Evolutionary conservation across 1,140 invertebrate species (phyloP).

Genomic region (Orchesella cincta): DNA sequence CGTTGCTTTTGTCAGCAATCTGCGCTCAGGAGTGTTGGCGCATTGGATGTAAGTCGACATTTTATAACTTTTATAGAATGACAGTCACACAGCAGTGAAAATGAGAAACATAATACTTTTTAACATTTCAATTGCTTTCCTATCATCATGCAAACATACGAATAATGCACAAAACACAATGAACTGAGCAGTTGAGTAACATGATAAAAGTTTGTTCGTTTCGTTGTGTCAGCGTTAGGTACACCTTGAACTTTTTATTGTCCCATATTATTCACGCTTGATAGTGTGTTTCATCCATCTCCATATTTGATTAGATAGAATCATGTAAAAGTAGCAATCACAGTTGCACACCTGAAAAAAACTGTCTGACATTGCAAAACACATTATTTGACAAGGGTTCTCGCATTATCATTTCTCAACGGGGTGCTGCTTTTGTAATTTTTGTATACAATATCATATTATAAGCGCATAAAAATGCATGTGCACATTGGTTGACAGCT

Average conservation of each 20-base stretch:
- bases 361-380: not conserved
- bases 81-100: not conserved
- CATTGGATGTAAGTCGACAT: conserved; percentile 15
- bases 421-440: not conserved
- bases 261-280: not conserved
- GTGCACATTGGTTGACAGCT: not conserved
- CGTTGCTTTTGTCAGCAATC: conserved; percentile 1
- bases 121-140: not conserved
- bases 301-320: not conserved
- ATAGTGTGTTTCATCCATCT: not conserved
- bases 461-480: not conserved
- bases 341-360: not conserved
- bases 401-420: conserved; percentile 1
- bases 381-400: conserved; percentile 2
- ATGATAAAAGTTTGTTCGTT: too few species aligned
- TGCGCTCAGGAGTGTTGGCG: not conserved
- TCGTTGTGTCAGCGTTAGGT: not conserved
- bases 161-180: not conserved
- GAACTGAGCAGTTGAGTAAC: too few species aligned
- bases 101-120: not conserved
- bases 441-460: too few species aligned
- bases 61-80: not conserved
- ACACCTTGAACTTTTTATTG: not conserved
- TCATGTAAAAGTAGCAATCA: not conserved
- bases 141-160: not conserved